Evolutionary conservation across 2,888 invertebrate genomes (phyloP).

Genomic region (Arge pagana): DNA sequence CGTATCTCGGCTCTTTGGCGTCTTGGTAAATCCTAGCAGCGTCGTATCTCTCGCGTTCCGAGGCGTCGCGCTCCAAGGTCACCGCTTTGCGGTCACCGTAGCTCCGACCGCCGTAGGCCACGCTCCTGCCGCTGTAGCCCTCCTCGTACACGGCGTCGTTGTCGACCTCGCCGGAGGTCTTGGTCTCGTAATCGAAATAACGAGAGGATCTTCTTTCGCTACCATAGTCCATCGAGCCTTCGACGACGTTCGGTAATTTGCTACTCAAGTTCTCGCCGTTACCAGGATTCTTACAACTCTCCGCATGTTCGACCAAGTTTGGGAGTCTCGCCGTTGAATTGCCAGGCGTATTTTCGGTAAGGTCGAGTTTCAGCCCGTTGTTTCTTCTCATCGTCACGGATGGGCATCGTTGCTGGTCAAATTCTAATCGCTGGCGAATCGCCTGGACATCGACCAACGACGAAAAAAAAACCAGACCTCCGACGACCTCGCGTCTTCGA

Average conservation of each 20-base stretch:
- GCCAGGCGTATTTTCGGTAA: slow-evolving; percentile 57
- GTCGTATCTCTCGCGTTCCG: too few species aligned
- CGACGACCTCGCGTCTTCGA: too few species aligned
- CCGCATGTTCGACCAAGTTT: slow-evolving; percentile 55
- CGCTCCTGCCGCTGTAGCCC: slow-evolving; percentile 17
- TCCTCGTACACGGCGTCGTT: slow-evolving; percentile 25
- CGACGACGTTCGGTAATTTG: slow-evolving; percentile 56
- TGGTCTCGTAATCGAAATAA: slow-evolving; percentile 51
- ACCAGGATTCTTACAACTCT: slow-evolving; percentile 34
- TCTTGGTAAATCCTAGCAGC: slow-evolving; percentile 37
- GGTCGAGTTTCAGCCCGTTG: slow-evolving; percentile 55
- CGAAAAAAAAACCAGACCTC: too few species aligned
- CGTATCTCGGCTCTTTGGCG: slow-evolving; percentile 47
- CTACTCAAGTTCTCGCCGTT: slow-evolving; percentile 55
- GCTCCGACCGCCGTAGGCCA: slow-evolving; percentile 36
- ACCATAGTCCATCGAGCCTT: slow-evolving; percentile 59
- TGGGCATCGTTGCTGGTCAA: slow-evolving; percentile 50
- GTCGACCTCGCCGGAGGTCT: slow-evolving; percentile 28
- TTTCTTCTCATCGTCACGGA: slow-evolving; percentile 48
- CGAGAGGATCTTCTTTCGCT: slow-evolving; percentile 56
- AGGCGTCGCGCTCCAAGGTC: slow-evolving; percentile 45
- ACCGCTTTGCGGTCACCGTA: slow-evolving; percentile 38
- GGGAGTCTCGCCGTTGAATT: slow-evolving; percentile 52
- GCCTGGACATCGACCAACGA: too few species aligned
- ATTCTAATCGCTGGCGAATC: too few species aligned